phyloP scores from a whole-genome alignment of 2,113 vertebrate genomes.

The Cheilinus undulatus region DNA sequence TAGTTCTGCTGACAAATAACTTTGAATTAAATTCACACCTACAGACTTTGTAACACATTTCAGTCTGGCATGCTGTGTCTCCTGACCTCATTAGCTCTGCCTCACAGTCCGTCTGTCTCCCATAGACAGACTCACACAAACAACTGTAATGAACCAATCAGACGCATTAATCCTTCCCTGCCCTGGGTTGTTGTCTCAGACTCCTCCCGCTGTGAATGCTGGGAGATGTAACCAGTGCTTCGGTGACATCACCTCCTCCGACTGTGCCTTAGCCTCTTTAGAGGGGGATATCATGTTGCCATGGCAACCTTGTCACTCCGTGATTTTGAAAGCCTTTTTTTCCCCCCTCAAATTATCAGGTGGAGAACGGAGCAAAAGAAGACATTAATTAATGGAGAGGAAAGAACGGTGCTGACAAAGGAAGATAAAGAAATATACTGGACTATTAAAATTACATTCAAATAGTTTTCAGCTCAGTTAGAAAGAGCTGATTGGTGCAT shows the following conservation, averaged over 20 bases:
- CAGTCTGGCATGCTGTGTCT: background rate
- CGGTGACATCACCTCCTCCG: conserved; percentile 60
- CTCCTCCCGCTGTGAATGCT: conserved; percentile 7
- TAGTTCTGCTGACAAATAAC: too few species aligned
- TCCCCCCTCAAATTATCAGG: conserved; percentile 14
- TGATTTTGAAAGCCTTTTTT: conserved; percentile 35
- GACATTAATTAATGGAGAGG: conserved; percentile 9
- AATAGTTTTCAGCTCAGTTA: background rate
- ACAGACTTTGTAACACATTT: background rate
- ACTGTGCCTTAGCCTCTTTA: conserved; percentile 13
- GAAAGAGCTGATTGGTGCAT: background rate
- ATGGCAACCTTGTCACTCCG: conserved; percentile 61
- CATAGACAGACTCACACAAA: background rate
- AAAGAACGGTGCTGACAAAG: conserved; percentile 24
- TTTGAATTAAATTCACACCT: too few species aligned
- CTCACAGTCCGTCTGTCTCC: background rate
- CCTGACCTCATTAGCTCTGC: background rate
- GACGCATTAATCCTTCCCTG: background rate
- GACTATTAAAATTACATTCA: background rate
- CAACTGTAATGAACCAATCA: background rate
- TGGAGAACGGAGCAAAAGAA: background rate
- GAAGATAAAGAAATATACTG: background rate
- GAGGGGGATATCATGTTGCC: conserved; percentile 59
- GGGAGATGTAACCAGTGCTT: conserved; percentile 36
- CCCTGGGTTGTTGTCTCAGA: conserved; percentile 3